Evolutionary conservation across 2,888 invertebrate species (phyloP), one percentile per base, ranked within the genome.

Genomic region (Drosophila stalkeri): DNA sequence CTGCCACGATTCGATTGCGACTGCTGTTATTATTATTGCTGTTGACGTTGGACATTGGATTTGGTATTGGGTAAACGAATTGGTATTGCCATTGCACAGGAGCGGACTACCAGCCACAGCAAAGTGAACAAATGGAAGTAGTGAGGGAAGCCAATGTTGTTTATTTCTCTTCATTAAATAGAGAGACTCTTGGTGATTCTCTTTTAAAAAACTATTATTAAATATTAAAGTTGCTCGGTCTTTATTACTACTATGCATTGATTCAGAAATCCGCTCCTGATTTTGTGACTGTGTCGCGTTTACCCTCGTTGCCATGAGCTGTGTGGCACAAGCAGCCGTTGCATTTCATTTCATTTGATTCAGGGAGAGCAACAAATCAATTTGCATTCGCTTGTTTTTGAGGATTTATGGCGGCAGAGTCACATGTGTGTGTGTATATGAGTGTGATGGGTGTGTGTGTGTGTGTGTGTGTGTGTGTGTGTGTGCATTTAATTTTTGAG

Each of bases 341-440:
- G 74, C 72, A 77, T 72, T 81, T 71, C 79, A 81, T 88, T 88
- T 75, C 74, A 76, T 86, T 88, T 78, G 74, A 85, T 85, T 82
- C 82, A 77, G 72, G 70, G 75, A 68, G 72, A 77, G 85, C 82
- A 89, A 84, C 82, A 86, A 86, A 86, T 89, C 89, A 86, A 86
- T 86, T 89, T 84, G 81, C 85, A 88, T 81, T 77, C 76, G 77
- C 76, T 77, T 81, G 75, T 81, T 82, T 51, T 72, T 44, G 70
- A 46, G 75, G 76, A 85, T 85, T 85, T 85, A 85, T 85, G 75
- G 66, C 80, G 75, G 66, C 80, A 66, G 66, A 72, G 67, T 35
- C 72, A 77, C 66, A 49, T 75, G 79, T 61, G 69, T 41, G 16
- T 9, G 51, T 44, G 18, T 12, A 12, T 39, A n/a, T 37, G 55